These are phyloP conservation scores for Paraescarpia echinospica DNA, from an alignment of 1,140 invertebrate genomes.

Conservation along the genomic window DNA sequence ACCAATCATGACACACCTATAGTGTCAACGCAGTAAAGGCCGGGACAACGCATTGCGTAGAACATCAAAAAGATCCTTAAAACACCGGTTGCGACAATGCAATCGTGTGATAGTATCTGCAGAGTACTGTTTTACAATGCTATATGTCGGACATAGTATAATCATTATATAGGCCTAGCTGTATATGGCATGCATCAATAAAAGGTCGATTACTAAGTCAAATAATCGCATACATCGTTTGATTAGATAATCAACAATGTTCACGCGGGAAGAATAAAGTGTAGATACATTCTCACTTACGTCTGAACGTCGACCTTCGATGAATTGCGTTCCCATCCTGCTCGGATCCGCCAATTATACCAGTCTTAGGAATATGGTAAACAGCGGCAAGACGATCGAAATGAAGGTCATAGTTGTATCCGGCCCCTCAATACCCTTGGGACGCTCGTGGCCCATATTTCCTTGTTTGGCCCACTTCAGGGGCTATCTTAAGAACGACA, in stretches of 20 bases:
- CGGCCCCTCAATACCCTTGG: constrained; percentile 16
- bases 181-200: neutral
- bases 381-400: neutral
- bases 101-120: too few relatives aligned
- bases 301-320: neutral
- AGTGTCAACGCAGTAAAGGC: too few relatives aligned
- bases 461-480: constrained; percentile 34
- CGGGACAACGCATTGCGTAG: too few relatives aligned
- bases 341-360: constrained; percentile 32
- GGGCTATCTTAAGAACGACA: constrained; percentile 43
- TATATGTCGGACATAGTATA: too few relatives aligned
- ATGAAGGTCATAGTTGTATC: neutral
- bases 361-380: neutral
- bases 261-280: too few relatives aligned
- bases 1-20: too few relatives aligned
- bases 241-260: neutral
- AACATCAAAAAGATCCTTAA: too few relatives aligned
- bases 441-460: neutral
- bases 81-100: too few relatives aligned
- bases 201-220: neutral
- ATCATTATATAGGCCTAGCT: too few relatives aligned
- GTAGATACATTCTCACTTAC: neutral
- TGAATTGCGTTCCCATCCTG: constrained; percentile 40
- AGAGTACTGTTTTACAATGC: too few relatives aligned
- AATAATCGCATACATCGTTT: too few relatives aligned